Percentiles rank a stretch among this genome's conserved stretches.
Evolutionary conservation across 1,140 invertebrate genomes (phyloP).

Genomic region (Sitophilus oryzae): DNA sequence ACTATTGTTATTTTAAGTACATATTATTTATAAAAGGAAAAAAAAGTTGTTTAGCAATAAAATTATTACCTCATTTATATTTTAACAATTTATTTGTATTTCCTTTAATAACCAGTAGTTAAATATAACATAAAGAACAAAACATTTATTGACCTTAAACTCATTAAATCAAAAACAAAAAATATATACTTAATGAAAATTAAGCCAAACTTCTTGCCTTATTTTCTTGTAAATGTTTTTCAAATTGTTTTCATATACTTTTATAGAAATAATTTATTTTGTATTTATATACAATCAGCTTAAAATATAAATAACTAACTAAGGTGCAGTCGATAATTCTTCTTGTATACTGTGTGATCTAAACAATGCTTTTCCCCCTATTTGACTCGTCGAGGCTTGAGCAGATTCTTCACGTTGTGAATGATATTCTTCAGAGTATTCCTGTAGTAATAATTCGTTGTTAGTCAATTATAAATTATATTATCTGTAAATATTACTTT

Average conservation of each 20-base stretch:
- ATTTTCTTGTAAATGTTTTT: too few species aligned
- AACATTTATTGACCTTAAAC: background rate
- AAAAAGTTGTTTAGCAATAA: too few species aligned
- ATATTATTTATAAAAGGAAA: too few species aligned
- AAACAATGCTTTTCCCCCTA: constrained; percentile 52
- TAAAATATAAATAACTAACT: constrained; percentile 26
- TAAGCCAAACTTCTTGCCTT: too few species aligned
- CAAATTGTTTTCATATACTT: too few species aligned
- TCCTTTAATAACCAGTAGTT: too few species aligned
- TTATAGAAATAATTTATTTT: background rate
- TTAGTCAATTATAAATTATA: constrained; percentile 14
- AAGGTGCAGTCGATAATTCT: constrained; percentile 61
- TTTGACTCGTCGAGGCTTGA: constrained; percentile 49
- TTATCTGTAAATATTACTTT: constrained; percentile 50
- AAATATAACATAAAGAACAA: too few species aligned
- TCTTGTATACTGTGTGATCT: constrained; percentile 77
- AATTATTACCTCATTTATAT: background rate
- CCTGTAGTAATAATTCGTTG: constrained; percentile 44
- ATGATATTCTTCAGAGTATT: constrained; percentile 73
- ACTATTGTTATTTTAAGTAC: too few species aligned
- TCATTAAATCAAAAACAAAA: background rate
- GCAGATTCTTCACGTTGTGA: constrained; percentile 55
- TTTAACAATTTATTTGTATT: too few species aligned
- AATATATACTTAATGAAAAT: too few species aligned
- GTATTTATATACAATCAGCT: constrained; percentile 33